Evolutionary conservation across 2,888 invertebrate species (phyloP).

Genomic region (Elysia crispata): DNA sequence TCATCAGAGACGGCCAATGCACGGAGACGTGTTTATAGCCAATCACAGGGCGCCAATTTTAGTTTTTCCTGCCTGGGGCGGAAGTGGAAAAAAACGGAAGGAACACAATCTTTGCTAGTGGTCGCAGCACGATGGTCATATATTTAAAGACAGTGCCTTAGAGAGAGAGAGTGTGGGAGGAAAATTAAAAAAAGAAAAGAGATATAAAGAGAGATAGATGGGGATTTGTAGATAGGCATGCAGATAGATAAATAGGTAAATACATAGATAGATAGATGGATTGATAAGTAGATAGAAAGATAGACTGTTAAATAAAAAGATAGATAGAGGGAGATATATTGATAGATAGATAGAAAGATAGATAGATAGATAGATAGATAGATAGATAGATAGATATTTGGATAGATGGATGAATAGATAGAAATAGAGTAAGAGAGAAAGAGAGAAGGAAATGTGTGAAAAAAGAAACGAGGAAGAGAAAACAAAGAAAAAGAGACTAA

Average conservation of each 20-base stretch:
- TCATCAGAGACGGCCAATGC: too few species aligned
- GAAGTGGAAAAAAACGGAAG: neutral
- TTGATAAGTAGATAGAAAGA: neutral
- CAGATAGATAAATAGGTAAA: neutral
- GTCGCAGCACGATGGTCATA: neutral
- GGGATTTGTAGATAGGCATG: slow-evolving; percentile 20
- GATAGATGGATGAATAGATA: neutral
- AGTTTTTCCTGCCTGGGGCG: too few species aligned
- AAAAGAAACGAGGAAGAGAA: too few species aligned
- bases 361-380: slow-evolving; percentile 31
- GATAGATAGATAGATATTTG: too few species aligned
- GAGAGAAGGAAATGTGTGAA: too few species aligned
- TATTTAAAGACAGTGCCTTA: neutral
- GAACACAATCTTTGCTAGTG: too few species aligned
- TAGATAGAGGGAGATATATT: too few species aligned
- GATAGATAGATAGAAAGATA: slow-evolving; percentile 27
- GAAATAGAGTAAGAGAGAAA: too few species aligned
- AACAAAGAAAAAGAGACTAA: too few species aligned
- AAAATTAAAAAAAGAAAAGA: neutral
- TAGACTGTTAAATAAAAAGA: too few species aligned
- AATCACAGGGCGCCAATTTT: neutral
- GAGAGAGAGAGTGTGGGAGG: neutral
- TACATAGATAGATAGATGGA: too few species aligned
- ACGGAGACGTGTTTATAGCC: neutral
- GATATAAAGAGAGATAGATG: slow-evolving; percentile 21